phyloP scores from a whole-genome alignment of 2,888 invertebrate genomes.

The Brenthis daphne region DNA sequence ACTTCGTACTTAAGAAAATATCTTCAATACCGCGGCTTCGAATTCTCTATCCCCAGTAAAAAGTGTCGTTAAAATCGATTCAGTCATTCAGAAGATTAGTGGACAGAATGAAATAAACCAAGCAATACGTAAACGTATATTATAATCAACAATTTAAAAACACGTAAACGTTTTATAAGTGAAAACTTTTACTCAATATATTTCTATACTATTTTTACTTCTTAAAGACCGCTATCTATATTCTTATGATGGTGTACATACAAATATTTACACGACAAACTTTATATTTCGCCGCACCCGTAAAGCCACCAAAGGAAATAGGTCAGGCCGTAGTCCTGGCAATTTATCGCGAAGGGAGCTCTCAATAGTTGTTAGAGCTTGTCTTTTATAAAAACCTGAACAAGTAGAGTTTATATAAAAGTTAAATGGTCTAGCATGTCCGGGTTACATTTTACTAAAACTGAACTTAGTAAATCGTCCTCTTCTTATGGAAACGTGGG shows the following conservation, averaged over 20 bases:
- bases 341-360: constrained; percentile 2
- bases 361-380: constrained; percentile 7
- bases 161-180: too few relatives aligned
- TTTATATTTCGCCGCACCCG: neutral
- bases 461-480: constrained; percentile 8
- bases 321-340: constrained; percentile 6
- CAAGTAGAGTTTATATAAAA: constrained; percentile 8
- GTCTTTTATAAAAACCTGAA: constrained; percentile 17
- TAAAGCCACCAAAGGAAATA: constrained; percentile 3
- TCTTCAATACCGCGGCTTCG: too few relatives aligned
- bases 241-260: neutral
- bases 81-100: too few relatives aligned
- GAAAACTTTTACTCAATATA: too few relatives aligned
- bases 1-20: too few relatives aligned
- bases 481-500: constrained; percentile 9
- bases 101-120: too few relatives aligned
- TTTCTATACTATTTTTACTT: neutral
- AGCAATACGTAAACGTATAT: too few relatives aligned
- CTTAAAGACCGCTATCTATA: neutral
- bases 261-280: constrained; percentile 12
- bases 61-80: too few relatives aligned
- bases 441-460: constrained; percentile 14
- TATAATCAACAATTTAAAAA: too few relatives aligned
- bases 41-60: too few relatives aligned
- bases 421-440: constrained; percentile 4